phyloP scores from a whole-genome alignment of 2,797 vertebrate species.

The Antrozous pallidus region DNA sequence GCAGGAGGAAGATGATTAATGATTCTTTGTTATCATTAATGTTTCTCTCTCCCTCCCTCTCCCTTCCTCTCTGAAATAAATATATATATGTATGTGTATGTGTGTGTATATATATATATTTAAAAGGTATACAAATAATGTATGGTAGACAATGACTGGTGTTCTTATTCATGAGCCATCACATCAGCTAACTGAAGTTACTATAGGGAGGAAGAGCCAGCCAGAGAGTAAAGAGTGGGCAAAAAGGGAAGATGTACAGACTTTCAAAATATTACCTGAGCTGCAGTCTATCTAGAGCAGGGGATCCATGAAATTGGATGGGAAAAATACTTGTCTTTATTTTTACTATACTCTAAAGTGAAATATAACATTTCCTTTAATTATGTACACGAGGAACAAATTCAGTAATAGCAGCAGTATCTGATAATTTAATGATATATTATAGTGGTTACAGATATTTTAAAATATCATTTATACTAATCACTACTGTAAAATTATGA shows the following conservation, averaged over 20 bases:
- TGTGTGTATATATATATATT: no score
- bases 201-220: not conserved
- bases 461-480: conserved; percentile 24
- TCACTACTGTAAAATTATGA: conserved; percentile 25
- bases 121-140: not conserved
- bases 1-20: no score
- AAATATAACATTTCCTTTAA: conserved; percentile 17
- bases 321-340: not conserved
- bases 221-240: not conserved
- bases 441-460: not conserved
- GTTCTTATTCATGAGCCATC: not conserved
- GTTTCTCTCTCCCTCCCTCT: no score
- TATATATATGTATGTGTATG: no score
- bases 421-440: not conserved
- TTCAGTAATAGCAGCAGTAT: not conserved
- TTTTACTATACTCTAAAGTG: not conserved
- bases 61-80: no score
- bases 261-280: not conserved
- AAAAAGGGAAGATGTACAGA: not conserved
- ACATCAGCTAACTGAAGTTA: not conserved
- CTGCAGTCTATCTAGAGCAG: not conserved
- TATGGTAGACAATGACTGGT: not conserved
- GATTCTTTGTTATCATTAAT: no score
- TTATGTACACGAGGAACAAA: not conserved
- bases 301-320: not conserved